phyloP scores from a whole-genome alignment of 2,797 vertebrate species.

The Buphagus erythrorhynchus region DNA sequence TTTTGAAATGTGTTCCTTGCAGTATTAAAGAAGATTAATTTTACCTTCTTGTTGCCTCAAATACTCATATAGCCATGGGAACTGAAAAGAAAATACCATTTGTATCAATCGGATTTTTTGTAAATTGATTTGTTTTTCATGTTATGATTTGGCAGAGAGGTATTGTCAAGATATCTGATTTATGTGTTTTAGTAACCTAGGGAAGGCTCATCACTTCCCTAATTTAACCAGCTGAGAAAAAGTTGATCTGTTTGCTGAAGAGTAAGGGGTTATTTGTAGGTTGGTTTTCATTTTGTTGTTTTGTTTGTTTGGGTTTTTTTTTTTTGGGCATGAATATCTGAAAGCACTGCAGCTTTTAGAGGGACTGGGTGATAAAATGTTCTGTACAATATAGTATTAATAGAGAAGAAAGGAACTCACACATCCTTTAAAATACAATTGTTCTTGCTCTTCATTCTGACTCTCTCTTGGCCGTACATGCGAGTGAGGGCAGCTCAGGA shows the following conservation, averaged over 20 bases:
- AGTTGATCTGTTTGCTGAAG: conserved; percentile 14
- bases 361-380: background rate
- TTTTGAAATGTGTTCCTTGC: background rate
- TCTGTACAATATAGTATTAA: background rate
- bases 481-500: background rate
- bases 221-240: conserved; percentile 47
- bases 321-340: background rate
- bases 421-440: background rate
- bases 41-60: conserved; percentile 24
- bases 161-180: conserved; percentile 45
- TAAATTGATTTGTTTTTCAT: conserved; percentile 26
- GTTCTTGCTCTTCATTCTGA: background rate
- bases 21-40: conserved; percentile 48
- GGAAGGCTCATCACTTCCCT: conserved; percentile 25
- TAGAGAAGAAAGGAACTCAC: background rate
- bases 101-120: conserved; percentile 13
- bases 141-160: conserved; percentile 23
- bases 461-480: background rate
- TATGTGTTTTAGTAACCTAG: conserved; percentile 42
- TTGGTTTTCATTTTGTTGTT: background rate
- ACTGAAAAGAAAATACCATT: conserved; percentile 23
- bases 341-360: conserved; percentile 15
- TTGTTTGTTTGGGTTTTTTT: background rate
- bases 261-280: background rate
- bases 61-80: conserved; percentile 7